These are phyloP conservation scores for Ctena decussata DNA, from an alignment of 2,888 invertebrate species.

Conservation along the genomic window DNA sequence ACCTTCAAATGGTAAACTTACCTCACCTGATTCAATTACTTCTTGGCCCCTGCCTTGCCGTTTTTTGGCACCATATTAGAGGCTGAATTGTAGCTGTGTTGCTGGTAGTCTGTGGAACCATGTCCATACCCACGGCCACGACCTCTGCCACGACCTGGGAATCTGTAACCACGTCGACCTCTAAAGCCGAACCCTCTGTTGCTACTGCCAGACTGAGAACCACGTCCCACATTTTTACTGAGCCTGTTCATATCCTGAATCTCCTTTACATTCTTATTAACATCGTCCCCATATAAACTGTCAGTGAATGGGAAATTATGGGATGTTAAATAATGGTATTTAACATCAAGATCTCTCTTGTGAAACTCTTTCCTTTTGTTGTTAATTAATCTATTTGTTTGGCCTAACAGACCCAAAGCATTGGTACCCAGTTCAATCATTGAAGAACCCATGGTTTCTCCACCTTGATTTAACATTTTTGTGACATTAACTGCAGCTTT, in stretches of 20 bases:
- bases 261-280: neutral
- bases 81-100: no score
- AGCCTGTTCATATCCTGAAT: neutral
- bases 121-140: neutral
- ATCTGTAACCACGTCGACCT: neutral
- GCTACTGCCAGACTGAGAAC: neutral
- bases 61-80: no score
- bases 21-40: no score
- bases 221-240: neutral
- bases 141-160: neutral
- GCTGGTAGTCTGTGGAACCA: no score
- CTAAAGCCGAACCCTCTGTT: neutral
- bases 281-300: neutral
- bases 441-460: neutral
- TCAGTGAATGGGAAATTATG: neutral
- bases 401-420: slow-evolving; percentile 21
- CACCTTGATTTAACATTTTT: slow-evolving; percentile 14
- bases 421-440: slow-evolving; percentile 10
- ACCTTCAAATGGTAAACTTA: no score
- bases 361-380: slow-evolving; percentile 1
- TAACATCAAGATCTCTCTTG: neutral
- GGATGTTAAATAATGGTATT: neutral
- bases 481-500: slow-evolving; percentile 23
- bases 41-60: no score
- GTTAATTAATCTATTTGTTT: slow-evolving; percentile 4